A percentile compares a stretch with the other conserved stretches of the same genome.
phyloP scores from a whole-genome alignment of 2,888 invertebrate species.

The Marasmarcha lunaedactyla region DNA sequence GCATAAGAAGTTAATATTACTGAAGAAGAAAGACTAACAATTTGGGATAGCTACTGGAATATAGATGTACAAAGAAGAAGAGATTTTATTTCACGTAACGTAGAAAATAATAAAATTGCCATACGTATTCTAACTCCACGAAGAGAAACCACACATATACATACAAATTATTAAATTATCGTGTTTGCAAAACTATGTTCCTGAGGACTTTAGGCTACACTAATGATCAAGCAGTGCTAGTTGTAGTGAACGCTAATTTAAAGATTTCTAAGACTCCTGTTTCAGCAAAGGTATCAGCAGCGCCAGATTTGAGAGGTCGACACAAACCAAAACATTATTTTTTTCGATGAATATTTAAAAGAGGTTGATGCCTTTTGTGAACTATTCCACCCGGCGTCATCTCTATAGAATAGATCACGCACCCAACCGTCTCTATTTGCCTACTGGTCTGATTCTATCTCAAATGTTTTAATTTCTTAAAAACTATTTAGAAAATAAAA shows the following conservation, averaged over 20 bases:
- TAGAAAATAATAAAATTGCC: constrained; percentile 4
- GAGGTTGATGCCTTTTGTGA: background rate
- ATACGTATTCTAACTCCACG: background rate
- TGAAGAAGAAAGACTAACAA: constrained; percentile 2
- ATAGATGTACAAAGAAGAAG: constrained; percentile 6
- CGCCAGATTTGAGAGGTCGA: constrained; percentile 4
- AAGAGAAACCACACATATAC: constrained; percentile 1
- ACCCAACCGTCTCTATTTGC: constrained; percentile 1
- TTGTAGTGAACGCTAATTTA: background rate
- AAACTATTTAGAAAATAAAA: constrained; percentile 2
- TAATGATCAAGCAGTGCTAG: background rate
- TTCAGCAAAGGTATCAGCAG: constrained; percentile 2
- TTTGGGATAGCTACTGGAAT: constrained; percentile 3
- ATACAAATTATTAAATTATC: background rate
- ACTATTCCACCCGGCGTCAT: background rate
- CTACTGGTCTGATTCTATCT: constrained; percentile 5
- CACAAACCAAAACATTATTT: constrained; percentile 1
- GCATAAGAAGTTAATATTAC: background rate
- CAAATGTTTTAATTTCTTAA: constrained; percentile 3
- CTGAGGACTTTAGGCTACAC: constrained; percentile 2
- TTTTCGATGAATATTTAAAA: constrained; percentile 2
- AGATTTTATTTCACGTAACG: constrained; percentile 6
- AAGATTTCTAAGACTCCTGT: no score
- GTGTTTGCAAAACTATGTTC: constrained; percentile 1
- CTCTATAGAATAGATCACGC: constrained; percentile 4